Percentiles rank a stretch among this genome's conserved stretches.
phyloP scores from a whole-genome alignment of 2,797 vertebrate species.

The Sebastes cheni region DNA sequence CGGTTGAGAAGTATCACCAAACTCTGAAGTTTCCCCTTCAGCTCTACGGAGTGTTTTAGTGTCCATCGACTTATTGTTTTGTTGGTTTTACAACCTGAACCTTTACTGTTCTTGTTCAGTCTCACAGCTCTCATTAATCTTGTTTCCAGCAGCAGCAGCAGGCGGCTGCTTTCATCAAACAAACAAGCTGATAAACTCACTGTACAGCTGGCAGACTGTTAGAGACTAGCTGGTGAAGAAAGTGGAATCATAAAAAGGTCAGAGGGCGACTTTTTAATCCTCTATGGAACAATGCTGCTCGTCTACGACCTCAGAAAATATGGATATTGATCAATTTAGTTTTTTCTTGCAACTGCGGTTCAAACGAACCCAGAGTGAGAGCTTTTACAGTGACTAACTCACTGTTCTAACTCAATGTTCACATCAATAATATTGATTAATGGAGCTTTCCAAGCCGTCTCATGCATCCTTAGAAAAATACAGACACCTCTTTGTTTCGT shows the following conservation, averaged over 20 bases:
- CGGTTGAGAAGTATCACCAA: no score
- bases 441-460: neutral
- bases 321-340: neutral
- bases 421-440: slow-evolving; percentile 1
- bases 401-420: neutral
- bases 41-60: neutral
- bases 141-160: neutral
- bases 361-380: neutral
- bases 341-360: neutral
- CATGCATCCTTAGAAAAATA: neutral
- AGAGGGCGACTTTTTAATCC: neutral
- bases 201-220: neutral
- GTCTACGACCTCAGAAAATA: neutral
- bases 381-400: neutral
- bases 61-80: neutral
- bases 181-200: neutral
- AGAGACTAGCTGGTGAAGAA: neutral
- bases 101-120: neutral
- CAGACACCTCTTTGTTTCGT: neutral
- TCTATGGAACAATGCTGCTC: neutral
- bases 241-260: neutral
- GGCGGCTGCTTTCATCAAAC: neutral
- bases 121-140: slow-evolving; percentile 1
- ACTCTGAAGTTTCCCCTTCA: neutral
- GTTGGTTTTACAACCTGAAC: neutral